These are phyloP conservation scores for Amaurobius ferox DNA, from an alignment of 2,888 invertebrate genomes.

Conservation along the genomic window DNA sequence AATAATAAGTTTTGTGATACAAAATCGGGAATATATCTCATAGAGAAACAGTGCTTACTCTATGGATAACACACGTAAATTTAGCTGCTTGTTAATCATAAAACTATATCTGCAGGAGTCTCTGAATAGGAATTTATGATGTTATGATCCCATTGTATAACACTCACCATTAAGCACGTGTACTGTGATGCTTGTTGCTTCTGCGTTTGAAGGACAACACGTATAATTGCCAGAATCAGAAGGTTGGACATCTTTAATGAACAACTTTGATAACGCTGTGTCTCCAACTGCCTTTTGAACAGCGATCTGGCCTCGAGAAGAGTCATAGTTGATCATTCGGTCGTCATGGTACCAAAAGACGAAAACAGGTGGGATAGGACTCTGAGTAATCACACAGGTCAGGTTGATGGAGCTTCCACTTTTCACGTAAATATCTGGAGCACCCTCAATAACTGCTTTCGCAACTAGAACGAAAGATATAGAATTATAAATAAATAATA, in stretches of 20 bases:
- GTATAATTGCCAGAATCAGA: conserved; percentile 92
- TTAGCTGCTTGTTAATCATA: no score
- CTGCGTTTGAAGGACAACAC: conserved; percentile 89
- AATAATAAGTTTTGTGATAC: no score
- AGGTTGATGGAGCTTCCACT: conserved; percentile 91
- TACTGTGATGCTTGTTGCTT: conserved; percentile 88
- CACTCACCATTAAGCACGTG: conserved; percentile 89
- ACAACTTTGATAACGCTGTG: conserved; percentile 89
- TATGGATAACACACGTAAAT: no score
- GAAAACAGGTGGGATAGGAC: conserved; percentile 93
- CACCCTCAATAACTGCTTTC: conserved; percentile 90
- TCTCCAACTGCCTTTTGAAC: conserved; percentile 89
- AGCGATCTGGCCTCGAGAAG: conserved; percentile 84
- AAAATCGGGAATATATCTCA: no score
- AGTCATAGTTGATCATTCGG: conserved; percentile 94
- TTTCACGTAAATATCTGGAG: conserved; percentile 90
- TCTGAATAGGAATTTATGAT: no score
- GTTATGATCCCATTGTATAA: no score
- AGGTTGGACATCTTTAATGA: conserved; percentile 86
- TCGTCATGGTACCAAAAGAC: conserved; percentile 97
- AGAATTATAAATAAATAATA: not conserved
- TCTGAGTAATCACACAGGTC: conserved; percentile 93
- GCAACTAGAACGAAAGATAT: conserved; percentile 83
- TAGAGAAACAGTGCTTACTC: no score
- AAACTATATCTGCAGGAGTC: no score